These are phyloP conservation scores for Cottoperca gobio DNA, from an alignment of 2,797 vertebrate species.

Conservation along the genomic window DNA sequence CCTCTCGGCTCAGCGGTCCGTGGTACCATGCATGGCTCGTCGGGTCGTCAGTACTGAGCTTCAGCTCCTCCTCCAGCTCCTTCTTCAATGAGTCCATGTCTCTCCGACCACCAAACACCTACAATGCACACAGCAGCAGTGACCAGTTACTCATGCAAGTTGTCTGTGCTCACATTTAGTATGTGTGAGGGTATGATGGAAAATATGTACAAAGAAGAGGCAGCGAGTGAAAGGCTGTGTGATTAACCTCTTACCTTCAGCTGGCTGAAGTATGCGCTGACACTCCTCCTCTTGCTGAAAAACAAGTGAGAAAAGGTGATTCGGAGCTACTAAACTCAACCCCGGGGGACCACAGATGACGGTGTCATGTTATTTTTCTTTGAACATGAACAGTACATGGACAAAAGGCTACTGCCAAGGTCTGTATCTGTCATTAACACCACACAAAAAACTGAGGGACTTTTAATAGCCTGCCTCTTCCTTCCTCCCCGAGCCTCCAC, in stretches of 20 bases:
- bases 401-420: slow-evolving; percentile 67
- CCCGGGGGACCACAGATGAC: slow-evolving; percentile 35
- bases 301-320: slow-evolving; percentile 58
- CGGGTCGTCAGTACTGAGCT: slow-evolving; percentile 85
- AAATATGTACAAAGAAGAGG: background rate
- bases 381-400: slow-evolving; percentile 40
- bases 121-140: slow-evolving; percentile 15
- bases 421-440: slow-evolving; percentile 65
- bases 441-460: slow-evolving; percentile 51
- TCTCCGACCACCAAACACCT: slow-evolving; percentile 77
- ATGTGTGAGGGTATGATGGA: background rate
- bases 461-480: slow-evolving; percentile 76
- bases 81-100: slow-evolving; percentile 86
- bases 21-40: slow-evolving; percentile 91
- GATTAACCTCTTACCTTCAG: slow-evolving; percentile 75
- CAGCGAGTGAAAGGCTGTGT: slow-evolving; percentile 3
- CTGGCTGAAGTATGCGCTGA: slow-evolving; percentile 77
- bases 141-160: slow-evolving; percentile 1
- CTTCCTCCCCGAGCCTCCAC: slow-evolving; percentile 72
- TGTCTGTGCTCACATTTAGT: background rate
- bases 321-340: slow-evolving; percentile 26
- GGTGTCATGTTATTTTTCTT: slow-evolving; percentile 49
- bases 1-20: slow-evolving; percentile 86
- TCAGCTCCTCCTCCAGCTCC: slow-evolving; percentile 89
- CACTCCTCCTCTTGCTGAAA: slow-evolving; percentile 81